Base-by-base conservation (phyloP, 2,888 invertebrate genomes). In the Catocala sponsa region DNA sequence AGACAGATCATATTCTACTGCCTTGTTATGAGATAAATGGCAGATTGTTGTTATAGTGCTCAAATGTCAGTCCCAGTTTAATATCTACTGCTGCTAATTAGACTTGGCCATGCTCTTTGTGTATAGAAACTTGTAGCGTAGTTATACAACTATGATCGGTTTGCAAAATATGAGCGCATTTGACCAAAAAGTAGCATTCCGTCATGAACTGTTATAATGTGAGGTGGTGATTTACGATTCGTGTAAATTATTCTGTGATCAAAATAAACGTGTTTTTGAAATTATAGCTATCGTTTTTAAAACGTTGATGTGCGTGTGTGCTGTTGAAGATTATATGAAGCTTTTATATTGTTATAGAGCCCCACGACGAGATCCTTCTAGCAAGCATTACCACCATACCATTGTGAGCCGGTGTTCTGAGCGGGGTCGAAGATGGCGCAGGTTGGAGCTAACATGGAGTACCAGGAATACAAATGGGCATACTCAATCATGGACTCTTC, bases 401-500 rank as follows among this genome's bases (percentile, higher is more conserved):
- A 35, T 25, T 44, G 13, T 62, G 64, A 65, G 71, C 70, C 65
- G 68, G 66, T 69, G 70, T 74, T 70, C 71, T 63, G 70, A 71
- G 64, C 60, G 68, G 67, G 62, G 63, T 55, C 44, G 61, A 82
- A 74, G 60, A 95, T 95, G 95, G 94, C 95, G 68, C 94, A 95
- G 70, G 92, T 94, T 56, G 95, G 92, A 76, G 94, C 94, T 66
- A 95, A 95, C 79, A 91, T 94, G 91, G 95, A 95, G 85, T 95
- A 95, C 85, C 94, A 95, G 72, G 97, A 97, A 88, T 96, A 96
- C 87, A 96, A 97, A 86, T 97, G 99, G 98, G 98, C 98, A 63
- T 98, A 98, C 91, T 98, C 98, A 90, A 97, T 99, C 89, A 98
- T 99, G 97, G 99, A 99, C 95, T 99, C 99, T 57, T 99, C 99